Conservation (phyloP, 2,888 invertebrate species). For the Cacoxenus indagator region DNA sequence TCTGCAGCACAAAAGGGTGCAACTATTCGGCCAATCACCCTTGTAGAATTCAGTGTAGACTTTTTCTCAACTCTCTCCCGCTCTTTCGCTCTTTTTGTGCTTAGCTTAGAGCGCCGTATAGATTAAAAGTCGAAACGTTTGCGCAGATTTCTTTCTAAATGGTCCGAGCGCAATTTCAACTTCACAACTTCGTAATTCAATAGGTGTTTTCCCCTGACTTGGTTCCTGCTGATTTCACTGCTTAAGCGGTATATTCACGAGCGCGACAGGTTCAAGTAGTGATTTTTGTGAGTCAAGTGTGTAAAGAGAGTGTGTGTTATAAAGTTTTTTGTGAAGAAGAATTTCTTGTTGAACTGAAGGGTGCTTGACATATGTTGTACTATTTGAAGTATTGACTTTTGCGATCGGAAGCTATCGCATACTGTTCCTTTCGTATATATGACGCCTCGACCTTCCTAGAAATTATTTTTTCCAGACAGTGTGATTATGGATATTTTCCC, state of each 20-base stretch:
- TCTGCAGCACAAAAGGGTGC: conserved; percentile 11
- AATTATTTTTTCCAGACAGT: too few relatives aligned
- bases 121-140: background rate
- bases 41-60: conserved; percentile 15
- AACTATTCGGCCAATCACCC: background rate
- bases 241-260: background rate
- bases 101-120: background rate
- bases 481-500: too few relatives aligned
- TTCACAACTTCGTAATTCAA: conserved; percentile 16
- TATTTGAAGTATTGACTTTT: too few relatives aligned
- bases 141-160: background rate
- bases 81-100: background rate
- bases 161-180: conserved; percentile 9
- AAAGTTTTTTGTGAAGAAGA: background rate
- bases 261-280: conserved; percentile 14
- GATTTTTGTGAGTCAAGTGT: background rate
- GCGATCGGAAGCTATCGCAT: too few relatives aligned
- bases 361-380: too few relatives aligned
- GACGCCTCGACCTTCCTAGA: too few relatives aligned
- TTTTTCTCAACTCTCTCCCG: background rate
- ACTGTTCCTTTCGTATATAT: too few relatives aligned
- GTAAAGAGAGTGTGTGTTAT: background rate
- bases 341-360: too few relatives aligned
- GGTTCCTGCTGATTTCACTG: background rate
- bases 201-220: background rate